Evolutionary conservation across 2,113 vertebrate species (phyloP).

Genomic region (Scomber japonicus): DNA sequence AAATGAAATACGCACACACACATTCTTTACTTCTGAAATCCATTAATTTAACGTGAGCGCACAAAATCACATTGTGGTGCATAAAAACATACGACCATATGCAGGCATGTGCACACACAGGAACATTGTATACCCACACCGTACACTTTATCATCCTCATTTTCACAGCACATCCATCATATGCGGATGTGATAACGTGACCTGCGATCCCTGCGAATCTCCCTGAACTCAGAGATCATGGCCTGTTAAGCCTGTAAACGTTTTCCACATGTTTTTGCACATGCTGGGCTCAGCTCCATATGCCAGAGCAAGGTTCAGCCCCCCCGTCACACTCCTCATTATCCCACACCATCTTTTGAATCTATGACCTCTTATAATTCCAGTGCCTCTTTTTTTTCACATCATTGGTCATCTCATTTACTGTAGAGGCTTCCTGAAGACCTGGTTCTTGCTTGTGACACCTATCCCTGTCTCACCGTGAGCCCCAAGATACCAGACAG

Average conservation of each 20-base stretch:
- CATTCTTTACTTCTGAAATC: background rate
- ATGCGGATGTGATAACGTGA: slow-evolving; percentile 77
- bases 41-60: background rate
- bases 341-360: slow-evolving; percentile 74
- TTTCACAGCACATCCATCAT: slow-evolving; percentile 78
- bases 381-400: slow-evolving; percentile 16
- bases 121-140: slow-evolving; percentile 19
- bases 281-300: slow-evolving; percentile 51
- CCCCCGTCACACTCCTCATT: slow-evolving; percentile 69
- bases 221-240: slow-evolving; percentile 69
- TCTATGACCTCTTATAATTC: slow-evolving; percentile 56
- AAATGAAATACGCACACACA: slow-evolving; percentile 3
- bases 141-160: slow-evolving; percentile 52
- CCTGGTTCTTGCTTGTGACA: slow-evolving; percentile 62
- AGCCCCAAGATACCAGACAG: slow-evolving; percentile 17
- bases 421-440: slow-evolving; percentile 22
- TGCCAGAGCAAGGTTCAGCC: slow-evolving; percentile 28
- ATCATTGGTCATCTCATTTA: slow-evolving; percentile 32
- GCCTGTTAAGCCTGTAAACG: slow-evolving; percentile 76
- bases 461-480: slow-evolving; percentile 43
- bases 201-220: slow-evolving; percentile 64
- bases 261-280: slow-evolving; percentile 82
- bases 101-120: slow-evolving; percentile 14
- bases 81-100: background rate
- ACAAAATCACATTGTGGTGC: slow-evolving; percentile 17